Conservation (phyloP, 2,113 vertebrate genomes). For the Alligator mississippiensis region DNA sequence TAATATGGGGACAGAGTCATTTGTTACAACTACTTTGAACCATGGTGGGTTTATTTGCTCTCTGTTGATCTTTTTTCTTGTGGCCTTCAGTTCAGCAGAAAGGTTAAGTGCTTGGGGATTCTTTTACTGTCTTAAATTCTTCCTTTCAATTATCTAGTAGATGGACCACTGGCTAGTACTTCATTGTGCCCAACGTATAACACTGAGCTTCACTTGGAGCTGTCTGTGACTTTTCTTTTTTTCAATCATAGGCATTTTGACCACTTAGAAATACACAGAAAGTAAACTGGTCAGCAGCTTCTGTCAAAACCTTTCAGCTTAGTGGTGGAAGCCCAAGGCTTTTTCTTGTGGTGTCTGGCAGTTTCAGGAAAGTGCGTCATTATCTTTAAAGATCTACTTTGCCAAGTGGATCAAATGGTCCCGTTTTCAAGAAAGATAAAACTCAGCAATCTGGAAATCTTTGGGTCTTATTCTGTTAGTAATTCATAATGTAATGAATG, state of each 20-base stretch:
- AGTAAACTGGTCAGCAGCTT: slow-evolving; percentile 39
- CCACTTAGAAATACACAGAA: slow-evolving; percentile 13
- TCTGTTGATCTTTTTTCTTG: neutral
- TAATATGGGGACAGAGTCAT: neutral
- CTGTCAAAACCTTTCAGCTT: slow-evolving; percentile 25
- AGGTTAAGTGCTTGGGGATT: neutral
- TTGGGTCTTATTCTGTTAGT: neutral
- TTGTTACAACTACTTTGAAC: neutral
- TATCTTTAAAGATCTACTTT: slow-evolving; percentile 34
- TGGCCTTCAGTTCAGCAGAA: neutral
- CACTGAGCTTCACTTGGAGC: slow-evolving; percentile 9
- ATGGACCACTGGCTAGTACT: neutral
- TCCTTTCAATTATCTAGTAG: neutral
- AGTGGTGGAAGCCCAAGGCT: slow-evolving; percentile 54
- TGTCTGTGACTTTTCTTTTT: neutral
- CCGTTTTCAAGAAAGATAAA: slow-evolving; percentile 42
- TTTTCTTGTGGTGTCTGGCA: slow-evolving; percentile 57
- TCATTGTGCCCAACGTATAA: neutral
- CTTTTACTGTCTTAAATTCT: neutral
- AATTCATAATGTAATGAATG: neutral
- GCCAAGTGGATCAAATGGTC: slow-evolving; percentile 35
- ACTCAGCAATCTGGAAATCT: slow-evolving; percentile 45
- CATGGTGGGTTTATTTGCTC: neutral
- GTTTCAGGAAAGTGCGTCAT: slow-evolving; percentile 28
- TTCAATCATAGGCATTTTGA: neutral